Conservation (phyloP, 30 jellyfish, hydroid and myxozoan species). For the Nemopilema nomurai region DNA sequence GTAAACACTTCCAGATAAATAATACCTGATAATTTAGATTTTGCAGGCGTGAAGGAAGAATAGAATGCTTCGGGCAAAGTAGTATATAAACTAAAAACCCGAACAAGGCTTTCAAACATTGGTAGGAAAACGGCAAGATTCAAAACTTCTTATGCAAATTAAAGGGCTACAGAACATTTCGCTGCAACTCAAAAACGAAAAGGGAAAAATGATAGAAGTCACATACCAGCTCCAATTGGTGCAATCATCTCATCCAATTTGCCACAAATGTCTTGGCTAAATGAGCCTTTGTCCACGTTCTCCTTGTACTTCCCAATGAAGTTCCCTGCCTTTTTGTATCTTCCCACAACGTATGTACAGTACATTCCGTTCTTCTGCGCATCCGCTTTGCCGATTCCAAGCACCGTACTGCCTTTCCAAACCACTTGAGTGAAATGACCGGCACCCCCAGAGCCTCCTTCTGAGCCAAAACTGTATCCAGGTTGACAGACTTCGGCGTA, state of each 20-base stretch:
- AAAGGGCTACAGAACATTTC: no score
- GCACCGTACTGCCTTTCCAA: constrained; percentile 56
- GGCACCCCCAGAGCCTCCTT: constrained; percentile 53
- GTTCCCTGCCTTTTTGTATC: constrained; percentile 74
- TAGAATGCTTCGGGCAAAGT: no score
- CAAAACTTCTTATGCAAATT: no score
- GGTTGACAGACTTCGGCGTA: constrained; percentile 87
- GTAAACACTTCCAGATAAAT: no score
- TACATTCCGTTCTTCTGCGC: constrained; percentile 54
- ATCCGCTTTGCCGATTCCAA: constrained; percentile 71
- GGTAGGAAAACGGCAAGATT: no score
- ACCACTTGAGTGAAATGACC: constrained; percentile 93
- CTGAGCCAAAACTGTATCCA: constrained; percentile 67
- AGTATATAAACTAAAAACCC: no score
- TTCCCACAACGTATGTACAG: constrained; percentile 69
- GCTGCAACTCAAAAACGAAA: no score
- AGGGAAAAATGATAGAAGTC: not conserved
- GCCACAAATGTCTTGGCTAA: constrained; percentile 31
- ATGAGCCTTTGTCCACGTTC: constrained; percentile 65
- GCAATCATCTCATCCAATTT: constrained; percentile 3
- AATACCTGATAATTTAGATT: no score
- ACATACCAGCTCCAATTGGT: not conserved
- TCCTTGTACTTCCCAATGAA: constrained; percentile 62
- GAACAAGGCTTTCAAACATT: no score
- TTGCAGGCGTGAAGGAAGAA: no score